Evolutionary conservation across 2,888 invertebrate species (phyloP), one percentile per base, ranked within the genome.

Genomic region (Melinopterus prodromus): DNA sequence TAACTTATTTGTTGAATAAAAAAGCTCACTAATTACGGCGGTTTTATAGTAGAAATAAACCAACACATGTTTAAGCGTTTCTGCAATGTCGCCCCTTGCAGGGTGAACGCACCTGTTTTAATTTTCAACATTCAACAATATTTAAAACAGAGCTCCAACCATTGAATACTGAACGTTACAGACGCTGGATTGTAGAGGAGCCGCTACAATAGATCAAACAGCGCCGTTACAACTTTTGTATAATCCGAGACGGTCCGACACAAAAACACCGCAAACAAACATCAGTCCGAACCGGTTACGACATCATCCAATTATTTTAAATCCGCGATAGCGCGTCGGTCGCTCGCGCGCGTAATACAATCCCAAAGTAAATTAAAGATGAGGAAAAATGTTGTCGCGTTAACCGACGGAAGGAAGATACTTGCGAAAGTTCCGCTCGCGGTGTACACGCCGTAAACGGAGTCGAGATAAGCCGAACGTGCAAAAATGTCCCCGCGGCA

Each of bases 391-490:
- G 12, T 53, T 12, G 9, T 53, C 53, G 53, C 53, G 7, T 7
- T 53, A 53, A 53, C 53, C 53, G 5, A 6, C 12, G 7, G 53
- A 53, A 53, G 53, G 53, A 53, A 53, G 53, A 53, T 53, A 53
- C 53, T 53, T 9, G 53, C 9, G 12, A 53, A 53, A 53, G 53
- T 53, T 53, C 53, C 53, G 12, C 53, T 53, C 53, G 53, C 12
- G 53, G 53, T 53, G 53, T 53, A 53, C 53, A 53, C 53, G 53
- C 9, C 53, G 12, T 53, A 53, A 53, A 53, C 5, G 74, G 74
- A 74, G 35, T n/a, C 15, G n/a, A 26, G 74, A 74, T 74, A 74
- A 74, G 74, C 74, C 36, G 74, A 26, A 37, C 37, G 74, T 35
- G 74, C 74, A 74, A 74, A 74, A 74, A 74, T 74, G 53, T 12